phyloP scores from a whole-genome alignment of 2,888 invertebrate genomes.

The Athalia rosae region DNA sequence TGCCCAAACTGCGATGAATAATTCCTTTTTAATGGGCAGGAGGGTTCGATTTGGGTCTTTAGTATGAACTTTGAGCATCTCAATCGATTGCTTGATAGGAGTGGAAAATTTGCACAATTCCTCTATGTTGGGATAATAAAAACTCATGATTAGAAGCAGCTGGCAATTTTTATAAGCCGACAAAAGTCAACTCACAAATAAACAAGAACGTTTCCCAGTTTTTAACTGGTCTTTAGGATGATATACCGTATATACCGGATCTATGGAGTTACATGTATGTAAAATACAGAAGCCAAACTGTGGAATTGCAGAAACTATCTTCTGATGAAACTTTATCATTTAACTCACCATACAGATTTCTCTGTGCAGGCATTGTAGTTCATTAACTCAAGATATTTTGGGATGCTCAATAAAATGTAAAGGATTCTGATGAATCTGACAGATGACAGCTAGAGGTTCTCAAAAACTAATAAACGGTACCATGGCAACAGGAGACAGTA shows the following conservation, averaged over 20 bases:
- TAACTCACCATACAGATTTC: conserved; percentile 16
- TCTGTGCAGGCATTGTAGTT: conserved; percentile 6
- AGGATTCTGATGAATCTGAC: neutral
- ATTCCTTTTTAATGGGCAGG: conserved; percentile 48
- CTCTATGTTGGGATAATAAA: conserved; percentile 50
- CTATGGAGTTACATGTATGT: conserved; percentile 66
- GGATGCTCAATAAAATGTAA: neutral
- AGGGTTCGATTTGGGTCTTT: conserved; percentile 66
- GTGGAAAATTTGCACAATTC: conserved; percentile 69
- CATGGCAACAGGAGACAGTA: conserved; percentile 27
- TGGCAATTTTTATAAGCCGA: neutral
- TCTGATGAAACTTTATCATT: neutral
- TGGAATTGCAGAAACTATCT: neutral
- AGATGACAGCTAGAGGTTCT: neutral
- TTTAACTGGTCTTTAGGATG: conserved; percentile 77
- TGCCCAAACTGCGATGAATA: conserved; percentile 50
- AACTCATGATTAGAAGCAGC: neutral
- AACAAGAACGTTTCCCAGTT: conserved; percentile 61
- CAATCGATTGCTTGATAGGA: conserved; percentile 78
- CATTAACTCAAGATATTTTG: neutral
- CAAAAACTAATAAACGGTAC: conserved; percentile 9
- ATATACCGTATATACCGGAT: conserved; percentile 77
- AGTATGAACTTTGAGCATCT: conserved; percentile 74
- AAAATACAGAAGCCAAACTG: neutral
- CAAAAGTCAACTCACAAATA: conserved; percentile 25